Conservation (phyloP, 2,797 vertebrate genomes). For the Dryobates pubescens region DNA sequence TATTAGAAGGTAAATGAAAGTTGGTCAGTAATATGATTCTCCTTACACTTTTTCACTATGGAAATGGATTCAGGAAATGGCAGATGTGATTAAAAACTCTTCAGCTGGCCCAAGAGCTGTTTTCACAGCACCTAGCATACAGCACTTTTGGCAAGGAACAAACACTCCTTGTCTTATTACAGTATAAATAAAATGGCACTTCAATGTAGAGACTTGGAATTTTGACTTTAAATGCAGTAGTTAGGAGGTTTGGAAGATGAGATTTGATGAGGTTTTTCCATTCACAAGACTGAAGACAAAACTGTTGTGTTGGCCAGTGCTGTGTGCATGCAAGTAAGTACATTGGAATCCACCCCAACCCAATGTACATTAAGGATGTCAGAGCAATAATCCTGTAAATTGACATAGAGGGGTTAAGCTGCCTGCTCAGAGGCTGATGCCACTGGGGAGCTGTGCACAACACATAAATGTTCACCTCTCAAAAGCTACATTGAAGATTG, state of each 20-base stretch:
- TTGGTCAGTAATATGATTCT: constrained; percentile 48
- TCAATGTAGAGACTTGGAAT: neutral
- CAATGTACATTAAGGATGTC: neutral
- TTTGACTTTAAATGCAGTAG: neutral
- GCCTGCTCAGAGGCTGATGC: neutral
- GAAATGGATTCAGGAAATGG: constrained; percentile 63
- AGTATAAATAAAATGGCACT: constrained; percentile 19
- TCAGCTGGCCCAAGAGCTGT: constrained; percentile 32
- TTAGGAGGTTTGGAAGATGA: neutral
- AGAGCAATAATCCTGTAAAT: constrained; percentile 8
- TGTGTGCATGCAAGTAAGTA: neutral
- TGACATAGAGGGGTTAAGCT: neutral
- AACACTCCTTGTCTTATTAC: neutral
- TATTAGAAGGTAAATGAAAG: constrained; percentile 43
- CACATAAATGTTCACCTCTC: neutral
- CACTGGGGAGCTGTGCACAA: neutral
- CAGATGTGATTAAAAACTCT: constrained; percentile 64
- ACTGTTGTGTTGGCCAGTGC: neutral
- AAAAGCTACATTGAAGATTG: neutral
- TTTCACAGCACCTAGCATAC: constrained; percentile 16
- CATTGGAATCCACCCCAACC: neutral
- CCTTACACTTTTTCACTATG: constrained; percentile 13
- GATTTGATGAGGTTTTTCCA: neutral
- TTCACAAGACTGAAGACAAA: neutral
- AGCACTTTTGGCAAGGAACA: constrained; percentile 4